Base-by-base conservation (phyloP, 2,888 invertebrate genomes). In the Rhagophthalmus giganteus region DNA sequence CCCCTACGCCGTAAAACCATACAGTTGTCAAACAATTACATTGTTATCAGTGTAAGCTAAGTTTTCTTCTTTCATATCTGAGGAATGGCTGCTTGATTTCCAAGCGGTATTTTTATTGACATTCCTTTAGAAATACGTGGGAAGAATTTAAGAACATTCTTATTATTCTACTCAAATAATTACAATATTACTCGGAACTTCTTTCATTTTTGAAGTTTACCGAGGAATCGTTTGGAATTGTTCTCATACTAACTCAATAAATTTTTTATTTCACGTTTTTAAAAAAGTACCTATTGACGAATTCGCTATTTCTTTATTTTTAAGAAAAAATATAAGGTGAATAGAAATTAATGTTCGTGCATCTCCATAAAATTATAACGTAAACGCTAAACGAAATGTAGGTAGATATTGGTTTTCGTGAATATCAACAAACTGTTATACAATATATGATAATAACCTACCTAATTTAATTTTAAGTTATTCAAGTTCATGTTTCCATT, bases 91-190 rank as follows among this genome's bases (percentile, higher is more conserved):
- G 52, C 54, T 60, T 61, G 54, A 58, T 61, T 63, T 60, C 51
- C 41, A 56, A 47, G 58, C 53, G 62, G 59, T 54, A 60, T 58
- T 61, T 61, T 62, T 62, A 63, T 62, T 62, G 61, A 60, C 59
- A 61, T 62, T 63, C 61, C 60, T 41, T 32, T 26, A 27, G 47
- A 57, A 56, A 52, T 56, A 50, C 58, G 54, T 53, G 50, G 53
- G 38, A 60, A 55, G 59, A 60, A 61, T 61, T 60, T 54, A 54
- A 55, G 51, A 59, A 58, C 55, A 57, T 53, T 58, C 58, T 57
- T 60, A 57, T 60, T 55, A 59, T 60, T 57, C 55, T 48, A 44
- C 49, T 31, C 53, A 55, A 58, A 59, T 57, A 60, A 60, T 61
- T 60, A 55, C 54, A 57, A 60, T 47, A 46, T 57, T 53, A 53